Conservation (phyloP, 2,797 vertebrate genomes). For the Siniperca scherzeri region DNA sequence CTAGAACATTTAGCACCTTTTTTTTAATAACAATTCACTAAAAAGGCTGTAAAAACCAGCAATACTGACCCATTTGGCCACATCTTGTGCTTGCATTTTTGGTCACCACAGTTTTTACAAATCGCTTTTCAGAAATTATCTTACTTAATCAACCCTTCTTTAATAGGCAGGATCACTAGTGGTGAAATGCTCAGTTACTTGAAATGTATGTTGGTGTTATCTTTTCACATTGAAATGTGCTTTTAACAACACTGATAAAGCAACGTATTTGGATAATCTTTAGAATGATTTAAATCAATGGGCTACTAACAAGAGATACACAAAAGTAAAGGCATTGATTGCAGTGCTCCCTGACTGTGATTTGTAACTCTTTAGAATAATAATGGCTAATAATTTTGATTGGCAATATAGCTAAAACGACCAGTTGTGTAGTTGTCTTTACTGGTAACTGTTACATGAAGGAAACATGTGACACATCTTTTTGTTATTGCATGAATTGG, state of each 20-base stretch:
- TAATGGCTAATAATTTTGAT: not conserved
- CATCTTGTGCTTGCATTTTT: not conserved
- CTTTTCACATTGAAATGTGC: not conserved
- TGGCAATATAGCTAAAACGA: constrained; percentile 10
- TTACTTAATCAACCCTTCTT: not conserved
- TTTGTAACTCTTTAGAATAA: not conserved
- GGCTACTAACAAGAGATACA: not conserved
- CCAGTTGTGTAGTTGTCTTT: constrained; percentile 25
- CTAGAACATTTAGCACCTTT: not conserved
- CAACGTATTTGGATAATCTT: not conserved
- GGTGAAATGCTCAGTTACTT: not conserved
- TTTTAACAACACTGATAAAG: not conserved
- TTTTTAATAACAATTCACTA: not conserved
- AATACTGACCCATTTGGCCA: not conserved
- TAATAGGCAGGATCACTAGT: not conserved
- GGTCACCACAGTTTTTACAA: not conserved
- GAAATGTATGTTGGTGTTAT: not conserved
- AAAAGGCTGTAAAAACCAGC: not conserved
- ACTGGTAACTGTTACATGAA: constrained; percentile 10
- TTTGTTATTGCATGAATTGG: constrained; percentile 74
- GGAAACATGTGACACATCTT: constrained; percentile 17
- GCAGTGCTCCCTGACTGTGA: not conserved
- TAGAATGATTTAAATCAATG: not conserved
- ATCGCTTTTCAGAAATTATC: not conserved
- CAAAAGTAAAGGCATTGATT: not conserved